Conservation (phyloP, 1,140 invertebrate genomes). For the Pemphigus obesinymphae region DNA sequence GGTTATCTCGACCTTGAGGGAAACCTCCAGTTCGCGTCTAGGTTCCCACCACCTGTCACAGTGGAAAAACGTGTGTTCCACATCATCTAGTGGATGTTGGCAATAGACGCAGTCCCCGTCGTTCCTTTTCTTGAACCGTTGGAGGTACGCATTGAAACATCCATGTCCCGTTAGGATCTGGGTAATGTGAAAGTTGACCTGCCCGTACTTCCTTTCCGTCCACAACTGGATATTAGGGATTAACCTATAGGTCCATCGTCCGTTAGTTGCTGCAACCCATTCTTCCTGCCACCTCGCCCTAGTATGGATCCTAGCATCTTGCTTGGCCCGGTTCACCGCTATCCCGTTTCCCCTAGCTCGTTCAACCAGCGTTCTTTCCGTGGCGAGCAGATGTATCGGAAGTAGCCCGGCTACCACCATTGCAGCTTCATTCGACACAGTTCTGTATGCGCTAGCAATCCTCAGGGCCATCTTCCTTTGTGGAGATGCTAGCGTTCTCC, state of each 20-base stretch:
- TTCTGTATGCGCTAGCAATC: neutral
- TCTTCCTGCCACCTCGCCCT: neutral
- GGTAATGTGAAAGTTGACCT: neutral
- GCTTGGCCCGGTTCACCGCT: neutral
- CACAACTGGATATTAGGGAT: neutral
- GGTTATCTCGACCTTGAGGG: no score
- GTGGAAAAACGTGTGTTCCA: neutral
- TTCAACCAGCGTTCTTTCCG: neutral
- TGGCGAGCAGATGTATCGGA: neutral
- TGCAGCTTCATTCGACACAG: neutral
- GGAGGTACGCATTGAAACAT: neutral
- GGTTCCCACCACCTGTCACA: neutral
- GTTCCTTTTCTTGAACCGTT: neutral
- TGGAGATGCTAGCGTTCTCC: neutral
- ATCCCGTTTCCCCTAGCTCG: neutral
- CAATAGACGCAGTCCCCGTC: neutral
- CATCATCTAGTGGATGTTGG: neutral
- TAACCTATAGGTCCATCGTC: neutral
- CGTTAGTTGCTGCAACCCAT: neutral
- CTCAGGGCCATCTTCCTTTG: neutral
- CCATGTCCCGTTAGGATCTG: neutral
- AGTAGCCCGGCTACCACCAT: neutral
- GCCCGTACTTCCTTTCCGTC: neutral
- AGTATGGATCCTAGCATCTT: neutral
- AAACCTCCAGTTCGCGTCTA: neutral